These are phyloP conservation scores for Hipparchia semele DNA, from an alignment of 2,888 invertebrate genomes.

Conservation along the genomic window DNA sequence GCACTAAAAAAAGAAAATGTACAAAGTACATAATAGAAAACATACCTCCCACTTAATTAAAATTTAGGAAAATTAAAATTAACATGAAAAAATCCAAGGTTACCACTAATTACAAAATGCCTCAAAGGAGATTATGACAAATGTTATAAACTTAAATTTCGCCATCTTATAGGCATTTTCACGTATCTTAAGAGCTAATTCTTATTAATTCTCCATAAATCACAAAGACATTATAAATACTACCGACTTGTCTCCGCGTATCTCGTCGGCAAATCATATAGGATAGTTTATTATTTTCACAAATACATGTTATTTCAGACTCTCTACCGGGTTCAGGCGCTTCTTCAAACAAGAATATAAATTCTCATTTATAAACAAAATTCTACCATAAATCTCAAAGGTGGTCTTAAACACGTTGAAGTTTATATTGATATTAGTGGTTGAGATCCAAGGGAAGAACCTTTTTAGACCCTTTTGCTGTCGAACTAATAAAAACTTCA, in stretches of 20 bases:
- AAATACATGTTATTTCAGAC: conserved; percentile 32
- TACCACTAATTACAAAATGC: not conserved
- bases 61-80: not conserved
- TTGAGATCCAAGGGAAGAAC: conserved; percentile 4
- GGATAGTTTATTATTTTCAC: conserved; percentile 33
- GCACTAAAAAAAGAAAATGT: no score
- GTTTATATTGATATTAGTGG: conserved; percentile 18
- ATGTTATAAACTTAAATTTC: not conserved
- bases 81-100: not conserved
- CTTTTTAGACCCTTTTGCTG: conserved; percentile 7
- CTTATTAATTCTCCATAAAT: not conserved
- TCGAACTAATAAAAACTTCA: conserved; percentile 10
- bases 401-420: conserved; percentile 30
- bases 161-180: not conserved
- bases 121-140: not conserved
- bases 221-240: conserved; percentile 8
- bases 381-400: conserved; percentile 25
- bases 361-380: conserved; percentile 26
- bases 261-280: conserved; percentile 28
- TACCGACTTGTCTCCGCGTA: conserved; percentile 9
- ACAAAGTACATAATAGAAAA: no score
- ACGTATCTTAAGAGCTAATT: not conserved
- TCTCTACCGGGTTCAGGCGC: conserved; percentile 19
- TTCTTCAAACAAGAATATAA: conserved; percentile 34
- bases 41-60: no score